Percentiles rank a stretch among this genome's conserved stretches.
Evolutionary conservation across 2,113 vertebrate genomes (phyloP).

Genomic region (Ginglymostoma cirratum): DNA sequence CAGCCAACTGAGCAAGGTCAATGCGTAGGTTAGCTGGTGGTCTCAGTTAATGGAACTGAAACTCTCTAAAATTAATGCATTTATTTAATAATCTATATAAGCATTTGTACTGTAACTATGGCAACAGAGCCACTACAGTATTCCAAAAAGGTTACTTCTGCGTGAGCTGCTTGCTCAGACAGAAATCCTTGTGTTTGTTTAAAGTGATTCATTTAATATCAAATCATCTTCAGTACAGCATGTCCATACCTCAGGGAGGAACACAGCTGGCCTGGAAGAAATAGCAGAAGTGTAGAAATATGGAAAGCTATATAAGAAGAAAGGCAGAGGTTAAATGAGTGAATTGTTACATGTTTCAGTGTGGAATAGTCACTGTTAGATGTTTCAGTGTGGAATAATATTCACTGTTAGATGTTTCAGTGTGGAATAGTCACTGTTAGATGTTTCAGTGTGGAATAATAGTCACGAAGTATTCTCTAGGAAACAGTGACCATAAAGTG

Average conservation of each 20-base stretch:
- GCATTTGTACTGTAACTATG: constrained; percentile 59
- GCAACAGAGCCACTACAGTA: constrained; percentile 61
- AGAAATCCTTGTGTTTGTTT: constrained; percentile 58
- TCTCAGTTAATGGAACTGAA: too few species aligned
- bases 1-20: background rate
- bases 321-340: too few species aligned
- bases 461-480: too few species aligned
- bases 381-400: too few species aligned
- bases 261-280: constrained; percentile 40
- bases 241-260: constrained; percentile 43
- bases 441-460: too few species aligned
- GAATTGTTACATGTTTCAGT: too few species aligned
- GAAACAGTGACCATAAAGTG: too few species aligned
- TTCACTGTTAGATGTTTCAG: too few species aligned
- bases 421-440: too few species aligned
- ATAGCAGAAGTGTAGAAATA: constrained; percentile 37
- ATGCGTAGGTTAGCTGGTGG: constrained; percentile 39
- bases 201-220: constrained; percentile 52
- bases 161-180: constrained; percentile 59
- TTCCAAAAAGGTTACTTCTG: constrained; percentile 61
- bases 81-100: constrained; percentile 42
- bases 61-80: background rate
- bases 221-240: constrained; percentile 44
- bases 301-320: background rate
- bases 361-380: too few species aligned